phyloP scores from a whole-genome alignment of 2,888 invertebrate species.

The Thalpophila matura region DNA sequence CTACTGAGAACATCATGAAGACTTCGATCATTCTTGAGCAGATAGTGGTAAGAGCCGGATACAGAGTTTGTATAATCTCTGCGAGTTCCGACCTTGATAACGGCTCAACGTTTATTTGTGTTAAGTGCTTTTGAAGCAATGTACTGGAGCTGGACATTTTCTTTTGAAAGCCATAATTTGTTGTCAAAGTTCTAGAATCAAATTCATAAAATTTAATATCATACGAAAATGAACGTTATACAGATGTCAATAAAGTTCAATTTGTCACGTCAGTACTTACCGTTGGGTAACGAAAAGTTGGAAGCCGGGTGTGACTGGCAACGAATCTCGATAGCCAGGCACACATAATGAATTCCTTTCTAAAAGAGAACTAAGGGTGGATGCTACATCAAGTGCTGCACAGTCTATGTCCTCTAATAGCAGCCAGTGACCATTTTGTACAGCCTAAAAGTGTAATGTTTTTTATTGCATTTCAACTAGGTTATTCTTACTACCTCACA shows the following conservation, averaged over 20 bases:
- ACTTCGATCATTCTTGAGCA: conserved; percentile 95
- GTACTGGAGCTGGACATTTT: conserved; percentile 92
- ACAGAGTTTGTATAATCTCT: conserved; percentile 92
- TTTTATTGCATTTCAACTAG: too few species aligned
- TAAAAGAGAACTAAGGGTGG: conserved; percentile 95
- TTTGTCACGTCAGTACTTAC: conserved; percentile 76
- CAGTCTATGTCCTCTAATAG: conserved; percentile 98
- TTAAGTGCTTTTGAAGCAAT: conserved; percentile 95
- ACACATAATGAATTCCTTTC: conserved; percentile 96
- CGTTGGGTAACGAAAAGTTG: conserved; percentile 98
- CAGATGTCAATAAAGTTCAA: neutral
- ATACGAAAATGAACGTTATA: conserved; percentile 4
- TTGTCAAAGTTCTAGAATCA: conserved; percentile 90
- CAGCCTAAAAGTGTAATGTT: conserved; percentile 94
- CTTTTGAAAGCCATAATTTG: conserved; percentile 91
- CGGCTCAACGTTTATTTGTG: conserved; percentile 95
- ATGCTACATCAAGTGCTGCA: conserved; percentile 97
- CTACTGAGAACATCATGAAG: conserved; percentile 95
- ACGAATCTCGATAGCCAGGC: conserved; percentile 96
- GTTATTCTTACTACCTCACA: too few species aligned
- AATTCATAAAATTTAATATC: conserved; percentile 9
- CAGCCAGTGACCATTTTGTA: conserved; percentile 96
- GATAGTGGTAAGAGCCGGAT: conserved; percentile 93
- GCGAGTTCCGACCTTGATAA: conserved; percentile 94
- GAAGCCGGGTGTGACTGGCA: conserved; percentile 96